Percentiles rank a stretch among this genome's conserved stretches.
Evolutionary conservation across 1,140 invertebrate species (phyloP).

Genomic region (Aplysia californica): DNA sequence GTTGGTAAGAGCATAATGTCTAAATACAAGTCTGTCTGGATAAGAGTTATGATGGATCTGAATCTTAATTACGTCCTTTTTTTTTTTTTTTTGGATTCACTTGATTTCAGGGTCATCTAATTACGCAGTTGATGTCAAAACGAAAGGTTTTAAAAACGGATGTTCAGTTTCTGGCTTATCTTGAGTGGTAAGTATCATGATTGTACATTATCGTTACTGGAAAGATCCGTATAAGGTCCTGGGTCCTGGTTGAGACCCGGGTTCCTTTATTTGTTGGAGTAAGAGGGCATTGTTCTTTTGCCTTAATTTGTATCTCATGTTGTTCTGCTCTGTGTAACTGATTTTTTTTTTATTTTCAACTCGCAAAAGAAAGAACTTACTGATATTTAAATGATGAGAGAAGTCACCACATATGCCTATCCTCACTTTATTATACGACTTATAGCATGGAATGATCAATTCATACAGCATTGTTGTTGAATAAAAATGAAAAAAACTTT

Average conservation of each 20-base stretch:
- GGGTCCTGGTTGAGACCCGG: background rate
- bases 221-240: background rate
- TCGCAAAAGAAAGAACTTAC: no score
- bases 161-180: constrained; percentile 35
- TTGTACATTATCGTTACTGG: background rate
- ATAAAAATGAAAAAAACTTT: no score
- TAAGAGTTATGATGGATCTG: background rate
- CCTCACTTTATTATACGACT: no score
- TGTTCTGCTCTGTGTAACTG: background rate
- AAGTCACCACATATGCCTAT: no score
- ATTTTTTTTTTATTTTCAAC: background rate
- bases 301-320: background rate
- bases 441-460: no score
- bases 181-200: constrained; percentile 36
- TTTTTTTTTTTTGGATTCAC: no score
- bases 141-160: constrained; percentile 40
- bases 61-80: background rate
- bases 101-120: constrained; percentile 41
- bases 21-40: background rate
- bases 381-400: no score
- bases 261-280: background rate
- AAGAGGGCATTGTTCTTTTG: background rate
- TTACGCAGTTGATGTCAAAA: constrained; percentile 30
- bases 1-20: constrained; percentile 13
- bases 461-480: no score